A percentile compares a stretch with the other conserved stretches of the same genome.
phyloP scores from a whole-genome alignment of 2,888 invertebrate species.

The Diplazon laetatorius region DNA sequence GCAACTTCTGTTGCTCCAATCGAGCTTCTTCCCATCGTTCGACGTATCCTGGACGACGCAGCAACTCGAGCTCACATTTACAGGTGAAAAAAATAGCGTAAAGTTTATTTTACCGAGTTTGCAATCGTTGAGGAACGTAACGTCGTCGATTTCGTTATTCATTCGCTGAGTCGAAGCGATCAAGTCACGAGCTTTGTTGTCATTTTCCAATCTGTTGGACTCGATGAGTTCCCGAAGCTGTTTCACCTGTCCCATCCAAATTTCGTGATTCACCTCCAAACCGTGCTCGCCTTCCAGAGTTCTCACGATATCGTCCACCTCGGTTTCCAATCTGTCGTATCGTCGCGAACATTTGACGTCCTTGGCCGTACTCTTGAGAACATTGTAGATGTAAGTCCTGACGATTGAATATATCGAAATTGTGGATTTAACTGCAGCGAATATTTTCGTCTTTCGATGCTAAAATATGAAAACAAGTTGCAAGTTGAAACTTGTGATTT shows the following conservation, averaged over 20 bases:
- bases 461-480: no score
- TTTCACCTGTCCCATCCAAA: conserved; percentile 68
- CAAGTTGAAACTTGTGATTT: no score
- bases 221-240: conserved; percentile 67
- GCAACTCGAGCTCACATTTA: no score
- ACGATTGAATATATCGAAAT: conserved; percentile 21
- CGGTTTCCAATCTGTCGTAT: conserved; percentile 68
- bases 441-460: no score
- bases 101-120: conserved; percentile 67
- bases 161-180: conserved; percentile 58
- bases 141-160: conserved; percentile 68
- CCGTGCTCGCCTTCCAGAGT: conserved; percentile 67
- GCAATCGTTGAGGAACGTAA: conserved; percentile 65
- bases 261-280: conserved; percentile 69
- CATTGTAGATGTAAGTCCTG: conserved; percentile 70
- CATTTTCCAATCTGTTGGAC: conserved; percentile 64
- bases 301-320: conserved; percentile 70
- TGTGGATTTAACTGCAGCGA: no score
- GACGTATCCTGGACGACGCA: conserved; percentile 69
- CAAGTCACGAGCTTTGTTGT: conserved; percentile 59
- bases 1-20: conserved; percentile 71
- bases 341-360: conserved; percentile 65
- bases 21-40: conserved; percentile 72
- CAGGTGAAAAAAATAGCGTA: no score
- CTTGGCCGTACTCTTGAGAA: conserved; percentile 62